Base-by-base conservation (phyloP, 2,888 invertebrate species). In the Thymelicus lineola region DNA sequence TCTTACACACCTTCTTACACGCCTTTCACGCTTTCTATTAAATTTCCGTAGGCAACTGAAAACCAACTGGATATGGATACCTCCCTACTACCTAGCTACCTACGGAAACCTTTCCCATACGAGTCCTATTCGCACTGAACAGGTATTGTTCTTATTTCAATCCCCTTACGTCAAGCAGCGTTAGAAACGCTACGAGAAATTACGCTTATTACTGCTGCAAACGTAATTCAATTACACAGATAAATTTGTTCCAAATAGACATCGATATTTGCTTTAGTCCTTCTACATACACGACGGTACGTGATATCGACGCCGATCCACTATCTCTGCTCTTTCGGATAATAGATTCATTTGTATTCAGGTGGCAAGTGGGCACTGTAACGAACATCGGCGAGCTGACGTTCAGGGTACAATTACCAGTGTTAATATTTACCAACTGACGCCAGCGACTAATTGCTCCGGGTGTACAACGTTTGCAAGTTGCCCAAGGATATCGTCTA, bases 331-430 rank as follows among this genome's bases (percentile, higher is more conserved):
- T 86, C 83, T 87, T 90, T 87, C 87, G 82, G 86, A 86, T 92
- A 93, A 92, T 93, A 86, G 88, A 87, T 91, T 91, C 90, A 93
- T 93, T 92, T 92, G 92, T 93, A 93, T 93, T 93, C 93, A 85
- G 89, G 86, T 83, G 87, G 88, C 89, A 85, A 88, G 87, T 87
- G 86, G 84, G 81, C 84, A 85, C 87, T 87, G 91, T 93, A 93
- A 91, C 91, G 91, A 93, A 92, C 91, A 90, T 89, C 86, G 86
- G 85, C 86, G 83, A 80, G 88, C 91, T 89, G 89, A 89, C 91
- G 89, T 86, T 88, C 87, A 85, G 86, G 80, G 87, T 87, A 92
- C 91, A 93, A 92, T 93, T 91, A 92, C 90, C 84, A 89, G 83
- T 88, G 92, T 91, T 93, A 91, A 92, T 93, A 93, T 93, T 93